Percentiles rank a stretch among this genome's conserved stretches.
Conservation (phyloP, 2,113 vertebrate species). For the Rhinogobius similis region DNA sequence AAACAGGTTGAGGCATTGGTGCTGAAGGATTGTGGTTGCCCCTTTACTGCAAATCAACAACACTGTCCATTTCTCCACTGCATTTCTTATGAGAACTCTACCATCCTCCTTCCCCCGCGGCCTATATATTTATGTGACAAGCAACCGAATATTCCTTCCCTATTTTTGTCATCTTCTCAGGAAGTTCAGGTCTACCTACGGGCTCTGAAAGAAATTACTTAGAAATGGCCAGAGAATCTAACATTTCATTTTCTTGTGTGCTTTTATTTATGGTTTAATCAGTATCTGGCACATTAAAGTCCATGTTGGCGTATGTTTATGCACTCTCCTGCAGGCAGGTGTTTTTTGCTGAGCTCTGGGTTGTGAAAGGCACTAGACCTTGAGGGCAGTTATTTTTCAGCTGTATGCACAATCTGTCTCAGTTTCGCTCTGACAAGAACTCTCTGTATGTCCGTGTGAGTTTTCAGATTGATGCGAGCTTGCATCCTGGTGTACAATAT, state of each 20-base stretch:
- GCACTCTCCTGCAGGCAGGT: slow-evolving; percentile 27
- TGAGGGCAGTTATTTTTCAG: slow-evolving; percentile 17
- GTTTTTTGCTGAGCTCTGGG: slow-evolving; percentile 44
- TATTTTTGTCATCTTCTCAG: neutral
- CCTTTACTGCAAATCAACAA: slow-evolving; percentile 7
- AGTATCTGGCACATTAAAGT: neutral
- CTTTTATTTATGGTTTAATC: slow-evolving; percentile 15
- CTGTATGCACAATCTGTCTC: slow-evolving; percentile 3
- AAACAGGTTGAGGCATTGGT: slow-evolving; percentile 25
- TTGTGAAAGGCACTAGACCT: slow-evolving; percentile 27
- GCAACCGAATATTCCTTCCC: neutral
- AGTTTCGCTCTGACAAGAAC: neutral
- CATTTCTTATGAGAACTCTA: neutral
- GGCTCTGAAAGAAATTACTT: slow-evolving; percentile 3
- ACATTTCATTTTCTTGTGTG: neutral
- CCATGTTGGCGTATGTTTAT: slow-evolving; percentile 1
- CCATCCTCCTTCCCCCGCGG: neutral
- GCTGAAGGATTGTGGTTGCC: slow-evolving; percentile 8
- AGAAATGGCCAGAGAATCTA: neutral
- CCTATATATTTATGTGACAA: neutral
- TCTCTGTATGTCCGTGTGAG: neutral
- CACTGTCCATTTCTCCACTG: slow-evolving; percentile 7
- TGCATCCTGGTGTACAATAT: neutral
- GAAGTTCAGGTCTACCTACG: neutral
- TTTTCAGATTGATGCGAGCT: neutral